A percentile compares a stretch with the other conserved stretches of the same genome.
phyloP scores from a whole-genome alignment of 2,888 invertebrate species.

The Watsonalla cultraria region DNA sequence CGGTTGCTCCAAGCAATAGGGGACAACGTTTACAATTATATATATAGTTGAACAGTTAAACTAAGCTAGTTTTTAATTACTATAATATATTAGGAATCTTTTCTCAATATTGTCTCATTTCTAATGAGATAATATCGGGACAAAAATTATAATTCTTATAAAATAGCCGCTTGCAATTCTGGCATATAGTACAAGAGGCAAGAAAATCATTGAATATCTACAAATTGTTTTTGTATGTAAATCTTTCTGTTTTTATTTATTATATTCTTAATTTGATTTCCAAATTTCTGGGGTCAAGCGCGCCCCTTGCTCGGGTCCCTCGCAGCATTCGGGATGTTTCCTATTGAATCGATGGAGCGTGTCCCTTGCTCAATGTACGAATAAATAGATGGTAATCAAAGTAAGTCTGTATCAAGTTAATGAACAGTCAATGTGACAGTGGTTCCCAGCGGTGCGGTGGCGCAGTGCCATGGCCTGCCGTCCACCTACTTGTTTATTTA shows the following conservation, averaged over 20 bases:
- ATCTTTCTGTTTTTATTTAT: background rate
- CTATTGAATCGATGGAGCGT: background rate
- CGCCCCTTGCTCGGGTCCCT: background rate
- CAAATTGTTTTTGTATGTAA: background rate
- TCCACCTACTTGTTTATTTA: conserved; percentile 64
- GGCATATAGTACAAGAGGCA: too few species aligned
- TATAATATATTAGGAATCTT: too few species aligned
- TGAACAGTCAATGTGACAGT: conserved; percentile 25
- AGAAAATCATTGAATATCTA: too few species aligned
- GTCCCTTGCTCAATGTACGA: background rate
- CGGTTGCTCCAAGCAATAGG: conserved; percentile 24
- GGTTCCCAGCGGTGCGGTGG: conserved; percentile 19
- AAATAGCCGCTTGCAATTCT: too few species aligned
- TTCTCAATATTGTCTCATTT: too few species aligned
- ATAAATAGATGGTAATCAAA: background rate
- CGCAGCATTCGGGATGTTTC: background rate
- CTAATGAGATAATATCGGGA: too few species aligned
- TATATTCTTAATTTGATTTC: background rate
- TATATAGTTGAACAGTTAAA: too few species aligned
- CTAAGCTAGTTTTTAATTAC: too few species aligned
- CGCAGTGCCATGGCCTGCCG: conserved; percentile 24
- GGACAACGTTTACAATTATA: background rate
- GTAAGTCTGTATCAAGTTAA: conserved; percentile 21
- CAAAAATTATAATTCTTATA: too few species aligned
- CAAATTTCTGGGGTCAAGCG: background rate